Evolutionary conservation across 2,797 vertebrate species (phyloP).

Genomic region (Chiloscyllium punctatum): DNA sequence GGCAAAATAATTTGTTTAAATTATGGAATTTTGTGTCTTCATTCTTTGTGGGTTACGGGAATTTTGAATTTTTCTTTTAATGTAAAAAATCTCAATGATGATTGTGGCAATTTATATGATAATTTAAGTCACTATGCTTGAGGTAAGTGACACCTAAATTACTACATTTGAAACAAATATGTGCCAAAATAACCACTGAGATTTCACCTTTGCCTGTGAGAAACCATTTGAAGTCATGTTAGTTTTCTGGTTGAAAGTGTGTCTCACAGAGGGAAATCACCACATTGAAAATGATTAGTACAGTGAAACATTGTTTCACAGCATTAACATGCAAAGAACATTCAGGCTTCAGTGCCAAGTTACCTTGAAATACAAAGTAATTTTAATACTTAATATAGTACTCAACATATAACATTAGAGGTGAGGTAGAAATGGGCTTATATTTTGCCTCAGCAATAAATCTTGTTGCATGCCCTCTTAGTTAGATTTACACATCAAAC

Average conservation of each 20-base stretch:
- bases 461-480: neutral
- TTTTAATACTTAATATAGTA: neutral
- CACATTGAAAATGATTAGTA: neutral
- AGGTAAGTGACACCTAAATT: too few species aligned
- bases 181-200: neutral
- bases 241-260: neutral
- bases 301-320: neutral
- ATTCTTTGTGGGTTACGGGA: too few species aligned
- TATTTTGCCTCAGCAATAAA: neutral
- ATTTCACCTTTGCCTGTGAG: neutral
- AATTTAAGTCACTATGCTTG: neutral
- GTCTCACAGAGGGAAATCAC: neutral
- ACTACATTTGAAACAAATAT: neutral
- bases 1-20: too few species aligned
- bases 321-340: neutral
- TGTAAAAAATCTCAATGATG: too few species aligned
- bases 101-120: too few species aligned
- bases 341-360: neutral
- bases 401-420: neutral
- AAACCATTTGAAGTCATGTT: neutral
- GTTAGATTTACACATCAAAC: neutral
- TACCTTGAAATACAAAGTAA: neutral
- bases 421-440: neutral
- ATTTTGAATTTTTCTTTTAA: too few species aligned
- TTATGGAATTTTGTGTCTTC: too few species aligned